Percentiles rank a stretch among this genome's conserved stretches.
phyloP scores from a whole-genome alignment of 2,113 vertebrate genomes.

The Carettochelys insculpta region DNA sequence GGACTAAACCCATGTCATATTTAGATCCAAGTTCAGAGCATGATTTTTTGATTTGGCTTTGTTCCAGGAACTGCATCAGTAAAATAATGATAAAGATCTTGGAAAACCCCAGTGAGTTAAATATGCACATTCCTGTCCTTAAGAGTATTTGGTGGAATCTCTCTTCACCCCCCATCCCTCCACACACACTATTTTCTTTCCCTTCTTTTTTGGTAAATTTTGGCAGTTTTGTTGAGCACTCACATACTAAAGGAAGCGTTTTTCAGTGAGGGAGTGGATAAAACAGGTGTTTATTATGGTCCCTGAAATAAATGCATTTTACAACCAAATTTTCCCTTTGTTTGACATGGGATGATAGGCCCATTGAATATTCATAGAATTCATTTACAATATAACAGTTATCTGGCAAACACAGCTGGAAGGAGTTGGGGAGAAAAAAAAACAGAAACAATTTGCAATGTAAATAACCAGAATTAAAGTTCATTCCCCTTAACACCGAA shows the following conservation, averaged over 20 bases:
- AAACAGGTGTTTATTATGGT: fast-evolving
- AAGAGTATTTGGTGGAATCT: no score
- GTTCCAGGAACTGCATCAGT: no score
- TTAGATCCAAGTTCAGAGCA: no score
- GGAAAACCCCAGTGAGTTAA: no score
- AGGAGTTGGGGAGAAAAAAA: background rate
- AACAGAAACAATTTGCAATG: background rate
- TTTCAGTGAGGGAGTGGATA: no score
- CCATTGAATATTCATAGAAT: background rate
- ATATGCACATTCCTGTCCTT: no score
- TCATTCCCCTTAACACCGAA: background rate
- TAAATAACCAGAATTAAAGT: background rate
- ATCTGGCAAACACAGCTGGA: background rate
- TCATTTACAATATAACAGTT: background rate
- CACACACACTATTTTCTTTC: no score
- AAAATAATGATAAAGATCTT: no score
- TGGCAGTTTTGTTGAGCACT: no score
- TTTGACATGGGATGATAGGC: background rate
- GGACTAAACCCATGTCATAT: no score
- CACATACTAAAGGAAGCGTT: background rate
- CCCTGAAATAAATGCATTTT: background rate
- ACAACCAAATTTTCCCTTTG: background rate
- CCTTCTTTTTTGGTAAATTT: no score
- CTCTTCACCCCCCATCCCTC: fast-evolving
- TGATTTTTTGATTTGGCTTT: no score